These are phyloP conservation scores for Tetraneura akinire DNA, from an alignment of 1,140 invertebrate genomes.

Conservation along the genomic window DNA sequence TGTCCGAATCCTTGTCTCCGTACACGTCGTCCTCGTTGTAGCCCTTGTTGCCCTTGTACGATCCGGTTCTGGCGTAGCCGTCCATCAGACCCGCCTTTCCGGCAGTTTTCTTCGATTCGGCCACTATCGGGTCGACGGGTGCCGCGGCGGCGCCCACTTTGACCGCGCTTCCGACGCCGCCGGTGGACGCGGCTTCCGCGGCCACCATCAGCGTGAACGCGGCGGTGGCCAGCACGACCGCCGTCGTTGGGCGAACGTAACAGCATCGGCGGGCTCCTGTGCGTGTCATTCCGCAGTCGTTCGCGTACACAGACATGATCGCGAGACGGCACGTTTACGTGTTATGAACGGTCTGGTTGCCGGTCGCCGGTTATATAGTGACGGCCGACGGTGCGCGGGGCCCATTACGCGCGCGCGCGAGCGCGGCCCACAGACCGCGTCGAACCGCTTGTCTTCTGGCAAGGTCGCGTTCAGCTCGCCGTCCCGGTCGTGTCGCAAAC, in stretches of 20 bases:
- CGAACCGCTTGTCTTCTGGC: slow-evolving; percentile 4
- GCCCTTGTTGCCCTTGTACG: slow-evolving; percentile 15
- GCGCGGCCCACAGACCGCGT: background rate
- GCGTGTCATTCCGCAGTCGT: too few species aligned
- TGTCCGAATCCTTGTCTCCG: slow-evolving; percentile 44
- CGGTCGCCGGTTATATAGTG: slow-evolving; percentile 10
- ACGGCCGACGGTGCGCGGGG: background rate
- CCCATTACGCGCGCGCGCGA: background rate
- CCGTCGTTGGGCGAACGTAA: too few species aligned
- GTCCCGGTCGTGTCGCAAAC: slow-evolving; percentile 12
- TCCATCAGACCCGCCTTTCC: background rate
- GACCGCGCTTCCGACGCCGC: background rate
- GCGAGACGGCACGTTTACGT: background rate
- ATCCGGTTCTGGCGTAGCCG: slow-evolving; percentile 22
- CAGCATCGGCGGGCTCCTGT: too few species aligned
- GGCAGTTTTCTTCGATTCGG: background rate
- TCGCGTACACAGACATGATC: background rate
- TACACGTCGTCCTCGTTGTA: slow-evolving; percentile 41
- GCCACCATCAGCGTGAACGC: background rate
- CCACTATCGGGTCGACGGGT: background rate
- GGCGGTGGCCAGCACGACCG: background rate
- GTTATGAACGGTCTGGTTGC: background rate
- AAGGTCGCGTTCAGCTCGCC: background rate
- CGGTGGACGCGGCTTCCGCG: background rate
- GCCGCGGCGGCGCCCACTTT: background rate